A percentile compares a stretch with the other conserved stretches of the same genome.
phyloP scores from a whole-genome alignment of 2,888 invertebrate species.

The Thumatha senex region DNA sequence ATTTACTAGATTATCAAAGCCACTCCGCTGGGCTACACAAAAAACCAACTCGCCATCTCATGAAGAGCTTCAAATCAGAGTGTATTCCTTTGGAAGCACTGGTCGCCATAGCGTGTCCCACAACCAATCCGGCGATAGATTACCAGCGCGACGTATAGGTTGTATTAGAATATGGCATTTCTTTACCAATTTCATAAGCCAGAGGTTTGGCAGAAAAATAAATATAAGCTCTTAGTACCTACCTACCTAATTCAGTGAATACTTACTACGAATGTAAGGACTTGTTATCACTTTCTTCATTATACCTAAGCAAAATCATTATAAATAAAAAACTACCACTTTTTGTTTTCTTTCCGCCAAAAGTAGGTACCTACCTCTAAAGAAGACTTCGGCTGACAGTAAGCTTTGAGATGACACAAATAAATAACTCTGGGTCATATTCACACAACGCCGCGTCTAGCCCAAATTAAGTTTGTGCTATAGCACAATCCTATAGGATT shows the following conservation, averaged over 20 bases:
- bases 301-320: slow-evolving; percentile 6
- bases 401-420: too few relatives aligned
- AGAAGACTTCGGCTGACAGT: too few relatives aligned
- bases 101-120: slow-evolving; percentile 31
- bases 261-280: not conserved
- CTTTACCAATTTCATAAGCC: slow-evolving; percentile 24
- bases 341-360: not conserved
- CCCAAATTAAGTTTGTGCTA: too few relatives aligned
- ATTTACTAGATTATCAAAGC: slow-evolving; percentile 62
- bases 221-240: not conserved
- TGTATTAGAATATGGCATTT: slow-evolving; percentile 38
- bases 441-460: too few relatives aligned
- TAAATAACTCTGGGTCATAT: too few relatives aligned
- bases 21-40: slow-evolving; percentile 72
- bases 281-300: not conserved
- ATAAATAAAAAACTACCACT: not conserved
- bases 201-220: slow-evolving; percentile 6
- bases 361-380: not conserved
- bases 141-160: slow-evolving; percentile 54
- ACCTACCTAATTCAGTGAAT: not conserved
- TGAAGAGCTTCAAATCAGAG: slow-evolving; percentile 67
- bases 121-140: slow-evolving; percentile 35
- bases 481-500: too few relatives aligned
- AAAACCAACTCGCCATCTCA: slow-evolving; percentile 65
- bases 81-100: slow-evolving; percentile 65